A percentile compares a stretch with the other conserved stretches of the same genome.
Conservation (phyloP, 2,797 vertebrate genomes). For the Crax fasciolata region DNA sequence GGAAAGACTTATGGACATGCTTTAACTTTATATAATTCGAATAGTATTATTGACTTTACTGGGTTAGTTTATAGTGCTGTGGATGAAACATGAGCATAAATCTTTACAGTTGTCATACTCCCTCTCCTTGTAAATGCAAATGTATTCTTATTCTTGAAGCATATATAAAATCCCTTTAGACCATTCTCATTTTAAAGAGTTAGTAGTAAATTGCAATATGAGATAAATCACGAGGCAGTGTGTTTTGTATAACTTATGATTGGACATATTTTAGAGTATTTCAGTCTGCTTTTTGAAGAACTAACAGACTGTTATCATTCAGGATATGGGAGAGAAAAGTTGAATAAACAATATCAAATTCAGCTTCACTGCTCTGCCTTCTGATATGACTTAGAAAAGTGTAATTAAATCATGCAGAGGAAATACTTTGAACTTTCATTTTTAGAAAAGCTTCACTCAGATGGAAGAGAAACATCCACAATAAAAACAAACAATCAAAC, state of each 20-base stretch:
- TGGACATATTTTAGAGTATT: not conserved
- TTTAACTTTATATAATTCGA: not conserved
- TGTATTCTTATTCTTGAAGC: not conserved
- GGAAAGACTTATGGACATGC: not conserved
- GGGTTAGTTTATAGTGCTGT: not conserved
- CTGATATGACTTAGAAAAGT: not conserved
- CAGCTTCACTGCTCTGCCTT: not conserved
- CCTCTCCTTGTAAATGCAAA: not conserved
- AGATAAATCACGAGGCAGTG: not conserved
- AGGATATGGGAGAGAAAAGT: not conserved
- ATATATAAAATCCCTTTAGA: not conserved
- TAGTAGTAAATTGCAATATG: not conserved
- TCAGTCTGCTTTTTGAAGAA: not conserved
- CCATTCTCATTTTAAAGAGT: not conserved
- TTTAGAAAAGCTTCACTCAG: not conserved
- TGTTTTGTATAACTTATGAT: not conserved
- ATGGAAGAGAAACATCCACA: not conserved
- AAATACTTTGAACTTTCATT: not conserved
- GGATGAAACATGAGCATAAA: not conserved
- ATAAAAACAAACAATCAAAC: not conserved
- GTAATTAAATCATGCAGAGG: not conserved
- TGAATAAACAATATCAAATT: not conserved
- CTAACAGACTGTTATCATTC: not conserved
- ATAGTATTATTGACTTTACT: not conserved
- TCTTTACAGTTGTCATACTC: not conserved